A percentile compares a stretch with the other conserved stretches of the same genome.
These are phyloP conservation scores for Galleria mellonella DNA, from an alignment of 1,140 invertebrate genomes.

Conservation along the genomic window DNA sequence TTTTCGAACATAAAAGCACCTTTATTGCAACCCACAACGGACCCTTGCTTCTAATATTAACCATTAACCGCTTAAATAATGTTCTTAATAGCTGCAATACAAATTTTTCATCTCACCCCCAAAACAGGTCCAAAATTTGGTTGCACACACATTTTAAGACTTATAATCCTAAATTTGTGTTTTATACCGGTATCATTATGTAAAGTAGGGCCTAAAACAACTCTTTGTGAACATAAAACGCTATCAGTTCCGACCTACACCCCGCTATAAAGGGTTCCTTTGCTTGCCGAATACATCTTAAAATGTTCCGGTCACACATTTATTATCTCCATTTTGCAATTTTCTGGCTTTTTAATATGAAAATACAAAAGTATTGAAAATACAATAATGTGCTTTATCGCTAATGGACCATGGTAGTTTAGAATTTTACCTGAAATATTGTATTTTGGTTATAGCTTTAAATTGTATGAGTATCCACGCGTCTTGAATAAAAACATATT, in stretches of 20 bases:
- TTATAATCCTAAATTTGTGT: constrained; percentile 41
- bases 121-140: not conserved
- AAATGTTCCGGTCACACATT: no score
- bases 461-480: no score
- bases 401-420: no score
- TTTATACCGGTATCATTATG: constrained; percentile 54
- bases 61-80: constrained; percentile 4
- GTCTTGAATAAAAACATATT: no score
- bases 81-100: constrained; percentile 2
- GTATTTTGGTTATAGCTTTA: no score
- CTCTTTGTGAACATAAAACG: constrained; percentile 48
- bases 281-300: no score
- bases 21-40: not conserved
- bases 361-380: no score
- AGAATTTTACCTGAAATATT: no score
- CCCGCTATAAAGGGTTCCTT: constrained; percentile 7
- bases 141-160: constrained; percentile 18
- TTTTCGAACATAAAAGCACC: not conserved
- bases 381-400: no score
- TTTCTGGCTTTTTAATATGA: no score
- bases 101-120: constrained; percentile 1
- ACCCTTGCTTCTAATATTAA: not conserved
- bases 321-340: no score
- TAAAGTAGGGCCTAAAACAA: constrained; percentile 61
- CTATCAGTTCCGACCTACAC: constrained; percentile 34